phyloP scores from a whole-genome alignment of 2,888 invertebrate genomes.

The Hyposoter didymator region DNA sequence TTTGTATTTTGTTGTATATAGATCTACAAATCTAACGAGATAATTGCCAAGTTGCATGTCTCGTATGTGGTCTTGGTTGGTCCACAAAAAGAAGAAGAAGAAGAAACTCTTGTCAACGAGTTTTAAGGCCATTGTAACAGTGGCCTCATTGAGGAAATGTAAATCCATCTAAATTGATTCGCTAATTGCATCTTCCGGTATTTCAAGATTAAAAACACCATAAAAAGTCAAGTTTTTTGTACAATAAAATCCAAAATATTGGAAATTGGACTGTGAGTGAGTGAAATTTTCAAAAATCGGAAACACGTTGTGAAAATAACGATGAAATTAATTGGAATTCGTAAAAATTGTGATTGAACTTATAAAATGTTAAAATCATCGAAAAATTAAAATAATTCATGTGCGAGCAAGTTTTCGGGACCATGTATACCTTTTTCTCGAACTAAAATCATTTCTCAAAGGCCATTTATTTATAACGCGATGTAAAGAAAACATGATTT shows the following conservation, averaged over 20 bases:
- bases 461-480: neutral
- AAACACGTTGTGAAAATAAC: neutral
- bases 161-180: neutral
- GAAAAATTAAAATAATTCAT: neutral
- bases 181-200: neutral
- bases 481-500: neutral
- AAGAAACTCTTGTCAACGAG: slow-evolving; percentile 9
- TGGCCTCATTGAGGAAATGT: slow-evolving; percentile 30
- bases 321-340: neutral
- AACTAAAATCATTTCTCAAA: neutral
- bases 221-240: neutral
- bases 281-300: neutral
- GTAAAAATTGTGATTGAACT: neutral
- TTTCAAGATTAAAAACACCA: neutral
- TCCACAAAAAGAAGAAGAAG: neutral
- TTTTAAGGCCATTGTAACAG: slow-evolving; percentile 17
- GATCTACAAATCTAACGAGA: slow-evolving; percentile 51
- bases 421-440: neutral
- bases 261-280: neutral
- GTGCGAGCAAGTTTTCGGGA: neutral
- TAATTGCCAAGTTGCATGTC: slow-evolving; percentile 49
- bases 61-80: slow-evolving; percentile 37
- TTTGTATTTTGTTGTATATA: slow-evolving; percentile 15
- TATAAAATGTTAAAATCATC: neutral
- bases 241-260: neutral